Conservation (phyloP, 23 tunicate genomes). For the Phallusia fumigata region DNA sequence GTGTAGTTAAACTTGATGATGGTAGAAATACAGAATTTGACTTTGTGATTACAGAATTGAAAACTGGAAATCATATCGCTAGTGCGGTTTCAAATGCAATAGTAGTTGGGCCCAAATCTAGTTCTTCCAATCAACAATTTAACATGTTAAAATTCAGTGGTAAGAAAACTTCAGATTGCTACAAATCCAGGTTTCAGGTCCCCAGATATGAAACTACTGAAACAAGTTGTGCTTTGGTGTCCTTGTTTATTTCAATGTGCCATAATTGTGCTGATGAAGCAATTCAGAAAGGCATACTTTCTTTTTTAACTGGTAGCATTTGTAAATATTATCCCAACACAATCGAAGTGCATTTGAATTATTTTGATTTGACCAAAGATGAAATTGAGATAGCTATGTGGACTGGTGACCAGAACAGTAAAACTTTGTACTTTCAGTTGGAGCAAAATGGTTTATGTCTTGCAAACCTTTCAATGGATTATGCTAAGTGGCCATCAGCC, state of each 20-base stretch:
- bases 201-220: not conserved
- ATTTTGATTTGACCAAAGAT: not conserved
- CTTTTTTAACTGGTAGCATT: not conserved
- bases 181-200: not conserved
- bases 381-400: not conserved
- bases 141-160: not conserved
- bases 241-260: not conserved
- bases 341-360: not conserved
- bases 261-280: slow-evolving; percentile 6
- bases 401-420: not conserved
- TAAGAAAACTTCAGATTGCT: not conserved
- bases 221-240: not conserved
- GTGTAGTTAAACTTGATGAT: not conserved
- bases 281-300: not conserved
- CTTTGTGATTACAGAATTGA: not conserved
- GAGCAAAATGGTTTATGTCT: not conserved
- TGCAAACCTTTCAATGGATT: not conserved
- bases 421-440: not conserved
- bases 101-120: not conserved
- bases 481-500: not conserved
- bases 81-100: not conserved
- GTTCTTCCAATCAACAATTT: not conserved
- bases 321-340: not conserved
- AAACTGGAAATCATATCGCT: not conserved
- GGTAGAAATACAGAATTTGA: not conserved